phyloP scores from a whole-genome alignment of 2,113 vertebrate genomes.

The Saccopteryx leptura region DNA sequence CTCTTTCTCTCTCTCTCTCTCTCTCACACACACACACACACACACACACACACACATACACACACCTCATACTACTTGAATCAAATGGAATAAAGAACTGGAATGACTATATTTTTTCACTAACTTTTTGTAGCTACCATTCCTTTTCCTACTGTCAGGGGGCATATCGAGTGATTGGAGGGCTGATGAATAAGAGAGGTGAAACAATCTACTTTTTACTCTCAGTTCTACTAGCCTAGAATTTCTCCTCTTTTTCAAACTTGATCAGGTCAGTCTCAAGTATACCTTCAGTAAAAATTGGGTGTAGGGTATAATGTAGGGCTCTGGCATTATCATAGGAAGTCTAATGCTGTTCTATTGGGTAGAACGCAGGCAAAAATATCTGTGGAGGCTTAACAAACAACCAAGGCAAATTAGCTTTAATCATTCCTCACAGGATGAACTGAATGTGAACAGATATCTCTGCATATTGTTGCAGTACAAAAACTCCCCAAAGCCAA shows the following conservation, averaged over 20 bases:
- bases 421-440: neutral
- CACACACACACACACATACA: neutral
- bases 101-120: neutral
- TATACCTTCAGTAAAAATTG: neutral
- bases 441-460: neutral
- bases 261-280: neutral
- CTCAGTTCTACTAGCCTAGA: neutral
- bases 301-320: neutral
- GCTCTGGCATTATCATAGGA: neutral
- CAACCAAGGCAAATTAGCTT: neutral
- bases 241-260: conserved; percentile 22
- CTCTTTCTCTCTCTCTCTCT: too few species aligned
- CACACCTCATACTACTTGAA: neutral
- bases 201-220: neutral
- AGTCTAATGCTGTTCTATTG: neutral
- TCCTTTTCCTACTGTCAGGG: neutral
- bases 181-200: neutral
- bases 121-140: neutral
- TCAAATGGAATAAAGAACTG: neutral
- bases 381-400: neutral
- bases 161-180: neutral
- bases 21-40: too few species aligned
- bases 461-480: neutral
- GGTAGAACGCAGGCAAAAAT: neutral
- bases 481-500: neutral